Percentiles rank a stretch among this genome's conserved stretches.
phyloP scores from a whole-genome alignment of 2,888 invertebrate species.

The Sphaeridia pumilis region DNA sequence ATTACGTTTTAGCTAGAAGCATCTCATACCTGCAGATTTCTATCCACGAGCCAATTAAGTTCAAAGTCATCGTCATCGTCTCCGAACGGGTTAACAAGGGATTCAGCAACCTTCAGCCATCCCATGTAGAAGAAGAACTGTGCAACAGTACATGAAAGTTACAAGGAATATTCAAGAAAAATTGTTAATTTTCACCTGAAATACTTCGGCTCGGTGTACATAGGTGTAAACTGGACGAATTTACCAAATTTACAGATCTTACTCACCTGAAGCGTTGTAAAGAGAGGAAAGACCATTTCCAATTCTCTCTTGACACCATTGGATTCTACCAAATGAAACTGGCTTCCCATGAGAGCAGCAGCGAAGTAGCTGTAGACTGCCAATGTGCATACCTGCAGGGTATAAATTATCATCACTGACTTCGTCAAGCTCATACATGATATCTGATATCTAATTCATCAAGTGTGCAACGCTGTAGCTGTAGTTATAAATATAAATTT shows the following conservation, averaged over 20 bases:
- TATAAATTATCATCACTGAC: no score
- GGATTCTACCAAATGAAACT: slow-evolving; percentile 65
- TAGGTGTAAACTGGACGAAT: background rate
- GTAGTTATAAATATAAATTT: no score
- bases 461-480: no score
- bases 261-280: slow-evolving; percentile 76
- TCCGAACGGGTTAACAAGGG: slow-evolving; percentile 76
- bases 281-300: slow-evolving; percentile 80
- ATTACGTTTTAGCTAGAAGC: background rate
- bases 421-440: no score
- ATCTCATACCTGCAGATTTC: slow-evolving; percentile 61
- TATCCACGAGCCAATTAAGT: slow-evolving; percentile 82
- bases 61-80: slow-evolving; percentile 87
- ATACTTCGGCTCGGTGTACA: background rate
- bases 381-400: slow-evolving; percentile 69
- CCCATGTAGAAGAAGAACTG: slow-evolving; percentile 54
- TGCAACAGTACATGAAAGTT: slow-evolving; percentile 28
- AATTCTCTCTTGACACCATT: slow-evolving; percentile 41
- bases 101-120: slow-evolving; percentile 84
- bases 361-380: slow-evolving; percentile 86
- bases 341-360: slow-evolving; percentile 75
- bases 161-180: background rate
- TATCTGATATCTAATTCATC: no score
- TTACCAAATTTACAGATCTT: slow-evolving; percentile 37
- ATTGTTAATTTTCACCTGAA: background rate